Evolutionary conservation across 2,888 invertebrate species (phyloP), one percentile per base, ranked within the genome.

Genomic region (Ophonus ardosiacus): DNA sequence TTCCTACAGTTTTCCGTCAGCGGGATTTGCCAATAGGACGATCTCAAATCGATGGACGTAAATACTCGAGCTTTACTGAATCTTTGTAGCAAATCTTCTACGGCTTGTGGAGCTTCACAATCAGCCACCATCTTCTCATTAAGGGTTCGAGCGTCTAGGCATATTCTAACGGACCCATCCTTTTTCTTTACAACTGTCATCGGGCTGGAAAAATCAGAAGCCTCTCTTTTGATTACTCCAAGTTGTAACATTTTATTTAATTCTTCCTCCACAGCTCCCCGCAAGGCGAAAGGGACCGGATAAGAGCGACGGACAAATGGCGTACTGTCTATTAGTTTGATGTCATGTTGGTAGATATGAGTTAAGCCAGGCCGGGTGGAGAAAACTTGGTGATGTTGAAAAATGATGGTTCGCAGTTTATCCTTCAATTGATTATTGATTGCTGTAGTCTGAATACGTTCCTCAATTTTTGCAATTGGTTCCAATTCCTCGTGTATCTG

Each of bases 171-270:
- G 7, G 86, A 83, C 0, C 88, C 88, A 80, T 90, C 88, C 61
- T 88, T 89, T 81, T 89, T 90, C 31, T 86, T 57, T 0, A 88
- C 88, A 5, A 88, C 87, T 1, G 88, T 87, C 17, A 89, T 74
- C 0, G 89, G 90, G 65, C 89, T 89, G n/a, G 88, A 87, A 85
- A 88, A 89, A 0, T 87, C 86, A 38, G 88, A 89, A 6, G 85
- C 84, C n/a, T n/a, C n/a, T n/a, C n/a, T n/a, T n/a, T n/a, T n/a
- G n/a, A n/a, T n/a, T n/a, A n/a, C n/a, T n/a, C n/a, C n/a, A n/a
- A n/a, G n/a, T n/a, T n/a, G n/a, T n/a, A n/a, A n/a, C n/a, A n/a
- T n/a, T n/a, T n/a, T n/a, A n/a, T n/a, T n/a, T n/a, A n/a, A n/a
- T n/a, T n/a, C n/a, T n/a, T n/a, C n/a, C 8, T 88, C 88, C n/a